Conservation (phyloP, 2,888 invertebrate species). For the Zygothrica quintamaculata region DNA sequence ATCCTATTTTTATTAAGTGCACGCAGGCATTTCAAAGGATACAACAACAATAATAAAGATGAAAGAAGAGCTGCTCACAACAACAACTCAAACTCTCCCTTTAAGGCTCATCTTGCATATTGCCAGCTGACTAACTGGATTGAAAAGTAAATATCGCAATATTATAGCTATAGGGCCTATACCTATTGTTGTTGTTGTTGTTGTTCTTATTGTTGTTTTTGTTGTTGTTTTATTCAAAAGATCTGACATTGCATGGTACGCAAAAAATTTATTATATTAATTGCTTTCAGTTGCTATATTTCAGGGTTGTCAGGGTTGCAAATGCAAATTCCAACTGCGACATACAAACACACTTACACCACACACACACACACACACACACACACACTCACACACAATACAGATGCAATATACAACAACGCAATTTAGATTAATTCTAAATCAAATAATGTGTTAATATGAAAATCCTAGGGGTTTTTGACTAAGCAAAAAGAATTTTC, state of each 20-base stretch:
- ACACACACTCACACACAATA: too few species aligned
- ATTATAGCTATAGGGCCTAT: too few species aligned
- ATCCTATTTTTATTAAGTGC: slow-evolving; percentile 78
- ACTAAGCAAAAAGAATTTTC: too few species aligned
- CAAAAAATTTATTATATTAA: slow-evolving; percentile 41
- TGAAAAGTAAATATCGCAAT: slow-evolving; percentile 37
- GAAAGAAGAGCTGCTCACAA: slow-evolving; percentile 32
- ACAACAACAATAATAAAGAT: slow-evolving; percentile 10
- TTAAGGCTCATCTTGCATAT: slow-evolving; percentile 30
- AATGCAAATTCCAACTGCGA: too few species aligned
- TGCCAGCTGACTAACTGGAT: slow-evolving; percentile 65
- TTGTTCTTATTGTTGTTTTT: too few species aligned
- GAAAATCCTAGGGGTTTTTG: too few species aligned
- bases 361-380: too few species aligned
- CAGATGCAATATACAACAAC: too few species aligned
- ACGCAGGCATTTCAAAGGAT: slow-evolving; percentile 50
- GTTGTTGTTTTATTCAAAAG: slow-evolving; percentile 11
- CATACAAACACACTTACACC: too few species aligned
- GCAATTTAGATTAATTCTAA: too few species aligned
- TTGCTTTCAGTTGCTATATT: slow-evolving; percentile 20
- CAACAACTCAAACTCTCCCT: slow-evolving; percentile 46
- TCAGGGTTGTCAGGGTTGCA: slow-evolving; percentile 38
- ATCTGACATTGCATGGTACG: slow-evolving; percentile 23
- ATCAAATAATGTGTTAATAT: too few species aligned
- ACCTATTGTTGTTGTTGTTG: too few species aligned